Percentiles rank a stretch among this genome's conserved stretches.
These are phyloP conservation scores for Drosophila setosimentum DNA, from an alignment of 2,888 invertebrate genomes.

Conservation along the genomic window DNA sequence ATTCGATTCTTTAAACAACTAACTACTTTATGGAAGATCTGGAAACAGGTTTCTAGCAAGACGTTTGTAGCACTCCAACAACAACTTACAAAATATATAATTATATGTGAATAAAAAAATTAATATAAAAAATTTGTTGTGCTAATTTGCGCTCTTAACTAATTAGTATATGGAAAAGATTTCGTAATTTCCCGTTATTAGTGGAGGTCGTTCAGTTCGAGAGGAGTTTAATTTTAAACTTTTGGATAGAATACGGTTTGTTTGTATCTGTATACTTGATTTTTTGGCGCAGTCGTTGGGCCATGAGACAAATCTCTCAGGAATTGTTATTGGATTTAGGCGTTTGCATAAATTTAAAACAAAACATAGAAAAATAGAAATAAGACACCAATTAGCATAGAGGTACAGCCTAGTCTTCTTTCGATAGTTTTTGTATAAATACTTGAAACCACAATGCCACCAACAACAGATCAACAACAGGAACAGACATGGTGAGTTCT, in stretches of 20 bases:
- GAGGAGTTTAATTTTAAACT: constrained; percentile 40
- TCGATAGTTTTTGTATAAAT: constrained; percentile 63
- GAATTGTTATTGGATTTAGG: constrained; percentile 34
- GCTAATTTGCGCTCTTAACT: constrained; percentile 51
- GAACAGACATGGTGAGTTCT: constrained; percentile 64
- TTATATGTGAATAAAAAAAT: constrained; percentile 21
- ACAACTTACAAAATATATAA: constrained; percentile 8
- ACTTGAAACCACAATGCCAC: constrained; percentile 44
- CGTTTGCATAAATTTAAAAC: constrained; percentile 33
- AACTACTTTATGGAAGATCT: background rate
- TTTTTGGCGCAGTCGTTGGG: constrained; percentile 3
- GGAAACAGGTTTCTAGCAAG: constrained; percentile 41
- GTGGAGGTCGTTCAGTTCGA: constrained; percentile 43
- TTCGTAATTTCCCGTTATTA: constrained; percentile 39
- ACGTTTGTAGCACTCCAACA: constrained; percentile 34
- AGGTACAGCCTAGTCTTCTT: constrained; percentile 10
- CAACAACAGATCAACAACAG: constrained; percentile 58
- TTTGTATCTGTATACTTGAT: constrained; percentile 1
- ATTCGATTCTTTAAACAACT: background rate
- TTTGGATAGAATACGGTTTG: constrained; percentile 3
- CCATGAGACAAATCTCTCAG: constrained; percentile 34
- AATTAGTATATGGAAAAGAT: constrained; percentile 27
- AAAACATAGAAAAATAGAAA: constrained; percentile 42
- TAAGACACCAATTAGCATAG: constrained; percentile 74
- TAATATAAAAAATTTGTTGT: constrained; percentile 23